These are phyloP conservation scores for Progne subis DNA, from an alignment of 2,113 vertebrate species.

Conservation along the genomic window DNA sequence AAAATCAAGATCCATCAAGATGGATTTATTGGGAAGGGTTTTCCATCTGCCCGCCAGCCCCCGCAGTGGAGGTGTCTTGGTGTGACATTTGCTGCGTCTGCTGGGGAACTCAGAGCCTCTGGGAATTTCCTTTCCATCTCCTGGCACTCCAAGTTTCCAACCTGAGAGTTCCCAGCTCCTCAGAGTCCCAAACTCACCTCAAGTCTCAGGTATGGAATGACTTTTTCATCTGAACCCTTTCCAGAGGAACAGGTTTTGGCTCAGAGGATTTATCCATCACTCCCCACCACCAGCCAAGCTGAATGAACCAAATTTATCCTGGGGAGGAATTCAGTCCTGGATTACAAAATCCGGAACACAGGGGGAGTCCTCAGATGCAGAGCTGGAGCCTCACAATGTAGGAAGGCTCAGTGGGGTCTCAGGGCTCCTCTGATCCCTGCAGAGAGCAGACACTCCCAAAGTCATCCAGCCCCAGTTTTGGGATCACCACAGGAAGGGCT, in stretches of 20 bases:
- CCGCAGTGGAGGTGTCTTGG: background rate
- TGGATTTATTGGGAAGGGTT: background rate
- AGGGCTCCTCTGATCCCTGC: background rate
- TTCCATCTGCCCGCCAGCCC: background rate
- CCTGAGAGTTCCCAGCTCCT: background rate
- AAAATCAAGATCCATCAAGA: background rate
- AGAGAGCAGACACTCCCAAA: background rate
- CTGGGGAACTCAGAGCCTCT: background rate
- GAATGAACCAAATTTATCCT: background rate
- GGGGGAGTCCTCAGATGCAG: background rate
- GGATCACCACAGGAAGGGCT: background rate
- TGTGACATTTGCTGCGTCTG: background rate
- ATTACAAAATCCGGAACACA: background rate
- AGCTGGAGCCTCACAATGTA: background rate
- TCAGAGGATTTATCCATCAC: background rate
- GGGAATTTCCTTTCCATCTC: background rate
- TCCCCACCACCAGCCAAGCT: background rate
- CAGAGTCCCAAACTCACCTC: background rate
- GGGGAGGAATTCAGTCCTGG: background rate
- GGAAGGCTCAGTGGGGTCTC: background rate
- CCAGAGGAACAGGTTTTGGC: background rate
- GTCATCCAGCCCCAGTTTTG: background rate
- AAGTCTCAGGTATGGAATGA: background rate
- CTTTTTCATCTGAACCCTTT: background rate
- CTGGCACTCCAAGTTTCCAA: rapidly evolving